These are phyloP conservation scores for Conger conger DNA, from an alignment of 2,113 vertebrate genomes.

Conservation along the genomic window DNA sequence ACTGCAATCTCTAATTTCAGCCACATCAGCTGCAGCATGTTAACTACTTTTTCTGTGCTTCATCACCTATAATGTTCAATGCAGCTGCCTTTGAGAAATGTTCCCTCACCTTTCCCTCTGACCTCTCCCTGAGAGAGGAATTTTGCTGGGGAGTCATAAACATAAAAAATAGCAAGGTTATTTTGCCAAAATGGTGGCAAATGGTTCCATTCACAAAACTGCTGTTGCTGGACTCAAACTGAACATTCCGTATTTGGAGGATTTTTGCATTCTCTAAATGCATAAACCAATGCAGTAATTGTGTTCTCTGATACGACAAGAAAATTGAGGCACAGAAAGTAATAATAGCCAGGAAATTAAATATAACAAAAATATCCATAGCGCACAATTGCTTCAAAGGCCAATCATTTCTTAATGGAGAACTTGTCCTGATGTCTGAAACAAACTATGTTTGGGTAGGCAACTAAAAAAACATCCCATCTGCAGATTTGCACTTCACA, in stretches of 20 bases:
- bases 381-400: neutral
- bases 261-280: neutral
- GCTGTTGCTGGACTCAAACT: neutral
- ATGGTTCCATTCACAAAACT: neutral
- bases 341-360: neutral
- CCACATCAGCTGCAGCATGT: neutral
- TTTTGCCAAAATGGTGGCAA: neutral
- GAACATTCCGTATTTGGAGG: neutral
- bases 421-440: neutral
- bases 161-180: neutral
- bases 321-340: neutral
- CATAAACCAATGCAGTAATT: neutral
- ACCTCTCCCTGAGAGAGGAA: neutral
- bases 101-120: neutral
- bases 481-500: neutral
- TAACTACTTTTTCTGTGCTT: neutral
- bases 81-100: neutral
- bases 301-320: neutral
- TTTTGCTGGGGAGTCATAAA: neutral
- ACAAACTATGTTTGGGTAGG: neutral
- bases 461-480: neutral
- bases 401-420: neutral
- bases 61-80: neutral
- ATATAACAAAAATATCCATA: neutral
- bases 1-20: neutral